A percentile compares a stretch with the other conserved stretches of the same genome.
Conservation (phyloP, 2,888 invertebrate genomes). For the Trichacis sp. region DNA sequence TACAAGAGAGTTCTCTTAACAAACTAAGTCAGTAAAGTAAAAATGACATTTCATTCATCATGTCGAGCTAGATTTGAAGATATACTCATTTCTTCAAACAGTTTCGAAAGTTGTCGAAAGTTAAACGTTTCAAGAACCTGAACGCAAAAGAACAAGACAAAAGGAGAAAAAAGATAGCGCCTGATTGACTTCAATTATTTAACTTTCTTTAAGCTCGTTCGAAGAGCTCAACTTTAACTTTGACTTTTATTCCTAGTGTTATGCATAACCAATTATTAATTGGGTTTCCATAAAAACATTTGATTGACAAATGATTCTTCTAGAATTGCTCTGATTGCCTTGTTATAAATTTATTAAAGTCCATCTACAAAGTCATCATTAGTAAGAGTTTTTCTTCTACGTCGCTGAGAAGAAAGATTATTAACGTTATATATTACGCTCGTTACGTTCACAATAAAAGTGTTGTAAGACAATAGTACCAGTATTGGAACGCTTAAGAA, state of each 20-base stretch:
- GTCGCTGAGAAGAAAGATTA: too few species aligned
- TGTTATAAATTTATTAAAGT: too few species aligned
- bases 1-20: background rate
- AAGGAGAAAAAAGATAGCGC: background rate
- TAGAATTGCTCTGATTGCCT: too few species aligned
- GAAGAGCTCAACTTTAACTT: background rate
- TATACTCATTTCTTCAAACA: background rate
- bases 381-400: too few species aligned
- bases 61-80: background rate
- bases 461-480: too few species aligned
- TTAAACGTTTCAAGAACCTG: background rate
- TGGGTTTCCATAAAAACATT: too few species aligned
- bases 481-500: too few species aligned
- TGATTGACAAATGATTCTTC: too few species aligned
- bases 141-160: background rate
- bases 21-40: background rate
- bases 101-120: slow-evolving; percentile 3
- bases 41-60: background rate
- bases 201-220: background rate
- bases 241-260: background rate
- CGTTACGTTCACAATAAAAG: too few species aligned
- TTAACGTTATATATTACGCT: too few species aligned
- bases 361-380: too few species aligned
- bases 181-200: slow-evolving; percentile 4
- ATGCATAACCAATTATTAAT: too few species aligned